phyloP scores from a whole-genome alignment of 2,797 vertebrate genomes.

The Telmatherina bonti region DNA sequence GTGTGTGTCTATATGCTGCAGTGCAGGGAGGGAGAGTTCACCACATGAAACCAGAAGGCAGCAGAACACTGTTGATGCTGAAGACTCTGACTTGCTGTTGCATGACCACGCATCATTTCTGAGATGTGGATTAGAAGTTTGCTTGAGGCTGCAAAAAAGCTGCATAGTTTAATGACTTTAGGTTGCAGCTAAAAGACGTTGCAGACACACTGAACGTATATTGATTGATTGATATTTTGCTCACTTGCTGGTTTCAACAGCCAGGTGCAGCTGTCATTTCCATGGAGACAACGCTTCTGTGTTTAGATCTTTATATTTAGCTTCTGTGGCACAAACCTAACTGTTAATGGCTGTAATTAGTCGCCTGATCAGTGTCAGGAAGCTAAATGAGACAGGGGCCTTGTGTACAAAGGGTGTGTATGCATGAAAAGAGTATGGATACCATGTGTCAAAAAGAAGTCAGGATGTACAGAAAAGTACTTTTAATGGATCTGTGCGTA shows the following conservation, averaged over 20 bases:
- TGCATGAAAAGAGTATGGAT: too few species aligned
- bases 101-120: neutral
- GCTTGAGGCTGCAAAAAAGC: too few species aligned
- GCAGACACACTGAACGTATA: neutral
- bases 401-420: too few species aligned
- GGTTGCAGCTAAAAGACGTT: neutral
- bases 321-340: neutral
- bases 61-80: neutral
- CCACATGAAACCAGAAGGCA: slow-evolving; percentile 34
- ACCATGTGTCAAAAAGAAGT: too few species aligned
- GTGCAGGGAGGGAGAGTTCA: slow-evolving; percentile 39
- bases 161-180: neutral
- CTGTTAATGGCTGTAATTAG: neutral
- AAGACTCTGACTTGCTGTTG: slow-evolving; percentile 6
- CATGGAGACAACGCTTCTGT: neutral
- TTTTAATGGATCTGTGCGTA: too few species aligned
- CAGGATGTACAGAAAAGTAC: too few species aligned
- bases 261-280: neutral
- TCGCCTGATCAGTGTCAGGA: neutral
- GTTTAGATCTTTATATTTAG: neutral
- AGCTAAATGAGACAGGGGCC: too few species aligned
- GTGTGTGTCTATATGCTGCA: slow-evolving; percentile 26
- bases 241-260: neutral
- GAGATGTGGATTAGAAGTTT: neutral
- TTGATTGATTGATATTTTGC: neutral